These are phyloP conservation scores for Conus ventricosus DNA, from an alignment of 1,140 invertebrate genomes.

Conservation along the genomic window DNA sequence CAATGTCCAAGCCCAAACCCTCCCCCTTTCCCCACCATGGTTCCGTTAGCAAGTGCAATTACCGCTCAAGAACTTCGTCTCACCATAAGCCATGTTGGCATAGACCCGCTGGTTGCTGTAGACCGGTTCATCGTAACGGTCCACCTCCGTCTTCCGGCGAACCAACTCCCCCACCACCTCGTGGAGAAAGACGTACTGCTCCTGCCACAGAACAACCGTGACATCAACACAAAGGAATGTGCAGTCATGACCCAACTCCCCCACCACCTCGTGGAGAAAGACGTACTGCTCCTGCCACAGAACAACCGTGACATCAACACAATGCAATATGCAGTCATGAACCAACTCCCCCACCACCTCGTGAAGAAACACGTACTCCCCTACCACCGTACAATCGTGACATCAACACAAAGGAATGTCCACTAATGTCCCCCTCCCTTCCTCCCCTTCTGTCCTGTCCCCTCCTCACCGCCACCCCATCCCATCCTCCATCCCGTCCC, in stretches of 20 bases:
- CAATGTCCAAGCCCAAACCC: too few species aligned
- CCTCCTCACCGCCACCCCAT: too few species aligned
- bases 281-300: conserved; percentile 30
- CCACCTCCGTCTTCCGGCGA: conserved; percentile 1
- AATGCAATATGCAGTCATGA: neutral
- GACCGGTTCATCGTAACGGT: conserved; percentile 25
- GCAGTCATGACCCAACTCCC: neutral
- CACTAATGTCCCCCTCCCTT: too few species aligned
- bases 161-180: conserved; percentile 8
- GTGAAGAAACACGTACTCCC: neutral
- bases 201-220: conserved; percentile 1
- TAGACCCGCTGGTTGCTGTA: neutral
- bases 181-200: conserved; percentile 27
- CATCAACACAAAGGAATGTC: too few species aligned
- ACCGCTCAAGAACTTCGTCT: too few species aligned
- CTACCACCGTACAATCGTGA: neutral
- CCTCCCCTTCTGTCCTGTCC: too few species aligned
- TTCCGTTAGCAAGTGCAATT: too few species aligned
- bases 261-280: conserved; percentile 7
- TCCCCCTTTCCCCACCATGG: too few species aligned
- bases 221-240: too few species aligned
- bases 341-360: neutral
- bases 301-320: neutral
- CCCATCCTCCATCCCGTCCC: too few species aligned
- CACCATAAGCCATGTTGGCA: conserved; percentile 5